Percentiles rank a stretch among this genome's conserved stretches.
phyloP scores from a whole-genome alignment of 1,140 invertebrate species.

The Palaemon carinicauda region DNA sequence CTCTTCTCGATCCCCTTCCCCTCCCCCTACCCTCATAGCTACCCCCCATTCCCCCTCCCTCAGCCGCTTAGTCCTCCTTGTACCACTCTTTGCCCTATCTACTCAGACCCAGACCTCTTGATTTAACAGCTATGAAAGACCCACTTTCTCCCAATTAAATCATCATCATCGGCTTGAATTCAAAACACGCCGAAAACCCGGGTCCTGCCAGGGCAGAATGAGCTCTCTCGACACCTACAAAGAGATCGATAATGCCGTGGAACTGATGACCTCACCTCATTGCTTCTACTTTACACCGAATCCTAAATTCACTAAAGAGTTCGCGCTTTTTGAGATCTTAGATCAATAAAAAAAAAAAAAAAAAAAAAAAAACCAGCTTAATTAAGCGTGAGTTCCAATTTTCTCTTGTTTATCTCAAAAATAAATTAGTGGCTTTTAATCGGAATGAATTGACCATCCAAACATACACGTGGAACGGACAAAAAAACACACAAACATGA shows the following conservation, averaged over 20 bases:
- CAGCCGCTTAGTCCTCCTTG: not conserved
- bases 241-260: not conserved
- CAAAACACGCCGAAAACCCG: too few relatives aligned
- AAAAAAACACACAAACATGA: too few relatives aligned
- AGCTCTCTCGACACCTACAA: not conserved
- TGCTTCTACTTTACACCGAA: not conserved
- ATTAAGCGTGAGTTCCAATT: constrained; percentile 14
- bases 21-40: too few relatives aligned
- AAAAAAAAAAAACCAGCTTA: constrained; percentile 1
- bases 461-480: not conserved
- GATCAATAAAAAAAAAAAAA: not conserved
- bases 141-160: constrained; percentile 43
- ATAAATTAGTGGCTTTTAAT: constrained; percentile 27
- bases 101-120: constrained; percentile 1
- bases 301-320: too few relatives aligned
- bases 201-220: not conserved
- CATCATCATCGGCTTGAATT: constrained; percentile 6
- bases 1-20: not conserved
- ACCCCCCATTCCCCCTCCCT: not conserved
- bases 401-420: not conserved
- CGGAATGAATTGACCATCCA: constrained; percentile 3
- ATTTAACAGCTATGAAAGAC: constrained; percentile 44
- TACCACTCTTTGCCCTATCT: not conserved
- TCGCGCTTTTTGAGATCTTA: too few relatives aligned
- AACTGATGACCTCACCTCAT: too few relatives aligned